Conservation (phyloP, 2,113 vertebrate genomes). For the Nycticorax nycticorax region DNA sequence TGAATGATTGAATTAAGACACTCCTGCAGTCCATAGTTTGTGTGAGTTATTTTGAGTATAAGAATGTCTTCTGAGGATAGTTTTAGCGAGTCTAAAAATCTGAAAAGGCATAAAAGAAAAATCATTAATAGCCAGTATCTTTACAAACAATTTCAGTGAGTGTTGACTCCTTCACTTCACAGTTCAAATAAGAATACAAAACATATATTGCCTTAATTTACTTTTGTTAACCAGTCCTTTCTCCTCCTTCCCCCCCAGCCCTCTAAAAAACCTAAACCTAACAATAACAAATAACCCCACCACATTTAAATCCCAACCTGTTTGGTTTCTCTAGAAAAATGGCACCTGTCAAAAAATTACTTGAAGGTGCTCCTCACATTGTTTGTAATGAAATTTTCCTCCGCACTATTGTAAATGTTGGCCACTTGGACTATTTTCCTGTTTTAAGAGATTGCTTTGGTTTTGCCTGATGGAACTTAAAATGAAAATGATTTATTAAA, state of each 20-base stretch:
- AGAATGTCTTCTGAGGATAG: conserved; percentile 80
- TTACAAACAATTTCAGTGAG: not conserved
- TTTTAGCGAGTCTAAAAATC: conserved; percentile 81
- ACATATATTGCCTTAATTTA: not conserved
- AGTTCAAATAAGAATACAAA: not conserved
- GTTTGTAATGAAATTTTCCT: not conserved
- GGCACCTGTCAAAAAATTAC: not conserved
- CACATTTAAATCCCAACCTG: not conserved
- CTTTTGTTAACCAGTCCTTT: not conserved
- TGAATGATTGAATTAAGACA: conserved; percentile 80
- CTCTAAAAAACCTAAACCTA: not conserved
- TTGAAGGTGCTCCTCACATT: not conserved
- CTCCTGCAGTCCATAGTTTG: conserved; percentile 78
- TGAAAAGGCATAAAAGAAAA: conserved; percentile 49
- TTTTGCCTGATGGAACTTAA: not conserved
- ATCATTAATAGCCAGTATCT: not conserved
- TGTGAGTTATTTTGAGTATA: conserved; percentile 75
- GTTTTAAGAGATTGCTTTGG: not conserved
- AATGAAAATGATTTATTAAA: not conserved
- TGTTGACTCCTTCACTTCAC: not conserved
- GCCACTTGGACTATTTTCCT: not conserved
- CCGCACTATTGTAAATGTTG: not conserved
- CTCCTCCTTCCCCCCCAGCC: not conserved
- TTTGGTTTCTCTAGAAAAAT: not conserved
- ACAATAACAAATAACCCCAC: not conserved